phyloP scores from a whole-genome alignment of 2,888 invertebrate genomes.

The Zootermopsis nevadensis region DNA sequence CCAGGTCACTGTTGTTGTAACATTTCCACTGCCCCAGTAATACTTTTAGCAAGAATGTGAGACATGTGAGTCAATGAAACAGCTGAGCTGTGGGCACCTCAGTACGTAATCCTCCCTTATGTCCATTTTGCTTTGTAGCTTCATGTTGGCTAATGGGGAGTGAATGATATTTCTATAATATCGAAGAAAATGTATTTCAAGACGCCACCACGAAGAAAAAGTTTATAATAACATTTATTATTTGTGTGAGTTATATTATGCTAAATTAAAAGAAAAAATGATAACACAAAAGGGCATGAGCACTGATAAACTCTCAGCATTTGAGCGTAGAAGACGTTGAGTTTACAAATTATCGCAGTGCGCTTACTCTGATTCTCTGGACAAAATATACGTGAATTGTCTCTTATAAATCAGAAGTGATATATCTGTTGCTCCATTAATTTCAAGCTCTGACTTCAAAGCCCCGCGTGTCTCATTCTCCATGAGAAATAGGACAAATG shows the following conservation, averaged over 20 bases:
- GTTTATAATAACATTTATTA: slow-evolving; percentile 13
- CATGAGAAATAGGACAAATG: not conserved
- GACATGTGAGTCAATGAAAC: no score
- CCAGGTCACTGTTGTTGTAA: no score
- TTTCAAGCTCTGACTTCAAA: not conserved
- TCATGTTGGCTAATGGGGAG: slow-evolving; percentile 25
- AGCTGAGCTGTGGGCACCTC: not conserved
- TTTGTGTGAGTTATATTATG: not conserved
- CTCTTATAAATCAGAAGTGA: no score
- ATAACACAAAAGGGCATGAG: not conserved
- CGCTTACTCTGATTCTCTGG: not conserved
- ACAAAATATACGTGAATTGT: no score
- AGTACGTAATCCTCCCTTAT: not conserved
- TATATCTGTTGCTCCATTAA: not conserved
- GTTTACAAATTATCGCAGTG: not conserved
- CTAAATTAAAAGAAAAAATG: no score
- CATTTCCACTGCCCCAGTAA: no score
- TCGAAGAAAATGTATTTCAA: slow-evolving; percentile 14
- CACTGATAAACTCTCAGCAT: not conserved
- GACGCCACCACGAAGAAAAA: slow-evolving; percentile 4
- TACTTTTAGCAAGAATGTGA: no score
- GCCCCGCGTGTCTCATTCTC: not conserved
- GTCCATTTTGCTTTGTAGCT: not conserved
- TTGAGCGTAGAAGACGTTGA: not conserved
- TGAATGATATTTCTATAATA: slow-evolving; percentile 32